Evolutionary conservation across 1,140 invertebrate species (phyloP).

Genomic region (Drosophila funebris): DNA sequence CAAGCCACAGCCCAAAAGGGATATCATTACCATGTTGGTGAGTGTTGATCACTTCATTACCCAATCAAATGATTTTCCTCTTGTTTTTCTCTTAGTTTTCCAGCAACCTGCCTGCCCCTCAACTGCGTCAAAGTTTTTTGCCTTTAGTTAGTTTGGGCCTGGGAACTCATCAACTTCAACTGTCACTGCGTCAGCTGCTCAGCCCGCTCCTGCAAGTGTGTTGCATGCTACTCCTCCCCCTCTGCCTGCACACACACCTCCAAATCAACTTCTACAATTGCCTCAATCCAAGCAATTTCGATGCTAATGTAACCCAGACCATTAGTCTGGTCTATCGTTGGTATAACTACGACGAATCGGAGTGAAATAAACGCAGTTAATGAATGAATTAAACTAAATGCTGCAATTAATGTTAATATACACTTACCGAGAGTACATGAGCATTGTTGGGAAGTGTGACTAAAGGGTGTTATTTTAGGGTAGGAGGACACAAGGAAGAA

Average conservation of each 20-base stretch:
- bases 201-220: background rate
- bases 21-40: conserved; percentile 54
- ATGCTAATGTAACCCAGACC: conserved; percentile 56
- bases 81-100: conserved; percentile 26
- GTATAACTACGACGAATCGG: conserved; percentile 53
- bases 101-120: conserved; percentile 33
- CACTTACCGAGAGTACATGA: background rate
- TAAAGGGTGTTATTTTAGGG: no score
- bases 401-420: background rate
- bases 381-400: background rate
- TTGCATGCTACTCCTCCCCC: conserved; percentile 19
- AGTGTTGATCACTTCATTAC: background rate
- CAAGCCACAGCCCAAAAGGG: conserved; percentile 16
- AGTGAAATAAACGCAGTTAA: conserved; percentile 47
- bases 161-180: background rate
- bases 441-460: background rate
- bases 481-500: no score
- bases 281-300: conserved; percentile 33
- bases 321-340: conserved; percentile 64
- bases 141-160: conserved; percentile 8
- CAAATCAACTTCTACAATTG: conserved; percentile 18
- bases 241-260: conserved; percentile 16
- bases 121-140: conserved; percentile 7
- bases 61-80: background rate
- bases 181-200: conserved; percentile 22